Percentiles rank a stretch among this genome's conserved stretches.
Evolutionary conservation across 2,113 vertebrate species (phyloP).

Genomic region (Meleagris gallopavo): DNA sequence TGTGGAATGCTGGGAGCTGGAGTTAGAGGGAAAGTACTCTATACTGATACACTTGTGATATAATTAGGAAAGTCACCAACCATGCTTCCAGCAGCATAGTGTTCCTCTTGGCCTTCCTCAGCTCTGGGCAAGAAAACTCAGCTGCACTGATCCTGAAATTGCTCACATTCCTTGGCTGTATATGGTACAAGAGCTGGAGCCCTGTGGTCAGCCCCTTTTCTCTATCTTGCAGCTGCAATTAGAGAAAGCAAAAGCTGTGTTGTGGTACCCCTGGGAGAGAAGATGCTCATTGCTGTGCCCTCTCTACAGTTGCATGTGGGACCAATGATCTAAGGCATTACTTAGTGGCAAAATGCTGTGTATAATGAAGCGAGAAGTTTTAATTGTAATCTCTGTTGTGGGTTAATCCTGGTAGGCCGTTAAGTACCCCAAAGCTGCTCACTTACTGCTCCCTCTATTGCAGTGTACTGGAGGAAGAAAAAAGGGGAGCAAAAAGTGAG

Average conservation of each 20-base stretch:
- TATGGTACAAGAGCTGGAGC: neutral
- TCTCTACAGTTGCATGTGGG: neutral
- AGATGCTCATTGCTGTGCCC: neutral
- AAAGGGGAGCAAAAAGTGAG: neutral
- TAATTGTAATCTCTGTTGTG: neutral
- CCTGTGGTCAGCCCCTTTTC: accelerated
- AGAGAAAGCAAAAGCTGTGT: neutral
- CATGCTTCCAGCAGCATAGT: neutral
- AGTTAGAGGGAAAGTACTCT: neutral
- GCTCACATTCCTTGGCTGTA: accelerated
- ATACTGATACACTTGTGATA: neutral
- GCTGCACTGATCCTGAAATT: neutral
- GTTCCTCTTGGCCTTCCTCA: neutral
- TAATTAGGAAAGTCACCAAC: neutral
- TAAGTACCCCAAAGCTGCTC: neutral
- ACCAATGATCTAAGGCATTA: neutral
- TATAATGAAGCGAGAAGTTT: neutral
- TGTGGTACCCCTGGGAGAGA: neutral
- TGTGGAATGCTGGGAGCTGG: neutral
- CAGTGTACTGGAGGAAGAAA: neutral
- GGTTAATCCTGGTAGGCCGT: neutral
- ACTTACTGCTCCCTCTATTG: neutral
- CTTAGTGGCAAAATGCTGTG: neutral
- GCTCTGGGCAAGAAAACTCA: neutral
- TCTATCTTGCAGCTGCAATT: neutral